Evolutionary conservation across 2,888 invertebrate species (phyloP).

Genomic region (Dusona sp.): DNA sequence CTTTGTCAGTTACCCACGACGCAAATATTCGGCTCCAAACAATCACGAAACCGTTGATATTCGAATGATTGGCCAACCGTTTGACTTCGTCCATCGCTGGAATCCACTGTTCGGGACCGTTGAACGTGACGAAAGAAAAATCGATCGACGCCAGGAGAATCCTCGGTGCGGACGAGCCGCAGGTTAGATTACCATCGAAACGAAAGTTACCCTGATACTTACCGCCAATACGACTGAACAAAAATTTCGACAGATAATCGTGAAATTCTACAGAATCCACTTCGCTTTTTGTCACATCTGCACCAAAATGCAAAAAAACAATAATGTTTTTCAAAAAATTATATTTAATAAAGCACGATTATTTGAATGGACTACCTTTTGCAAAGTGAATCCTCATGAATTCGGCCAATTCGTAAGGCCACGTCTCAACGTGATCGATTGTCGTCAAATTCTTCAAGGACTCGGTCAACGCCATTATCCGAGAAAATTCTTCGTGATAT

Average conservation of each 20-base stretch:
- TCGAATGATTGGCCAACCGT: constrained; percentile 86
- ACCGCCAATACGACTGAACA: constrained; percentile 89
- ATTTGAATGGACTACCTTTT: constrained; percentile 82
- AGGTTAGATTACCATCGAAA: constrained; percentile 87
- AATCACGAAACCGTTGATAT: constrained; percentile 88
- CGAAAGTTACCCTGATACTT: constrained; percentile 89
- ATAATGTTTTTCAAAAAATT: background rate
- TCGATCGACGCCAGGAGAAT: constrained; percentile 88
- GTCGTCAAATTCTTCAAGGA: constrained; percentile 86
- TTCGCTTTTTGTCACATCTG: constrained; percentile 85
- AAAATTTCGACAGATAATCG: constrained; percentile 88
- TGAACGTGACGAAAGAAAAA: constrained; percentile 88
- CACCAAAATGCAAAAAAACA: constrained; percentile 62
- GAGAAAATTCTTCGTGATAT: constrained; percentile 87
- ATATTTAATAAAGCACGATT: background rate
- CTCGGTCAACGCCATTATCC: constrained; percentile 86
- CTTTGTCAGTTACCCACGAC: constrained; percentile 92
- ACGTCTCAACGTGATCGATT: constrained; percentile 86
- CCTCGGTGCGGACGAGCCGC: constrained; percentile 87
- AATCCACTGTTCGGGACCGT: constrained; percentile 89
- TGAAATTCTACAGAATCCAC: constrained; percentile 87
- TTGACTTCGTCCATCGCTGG: constrained; percentile 90
- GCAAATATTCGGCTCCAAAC: constrained; percentile 91
- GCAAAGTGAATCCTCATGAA: constrained; percentile 87
- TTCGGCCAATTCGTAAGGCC: constrained; percentile 88